A percentile compares a stretch with the other conserved stretches of the same genome.
Evolutionary conservation across 2,888 invertebrate species (phyloP).

Genomic region (Drosophila acutilabella): DNA sequence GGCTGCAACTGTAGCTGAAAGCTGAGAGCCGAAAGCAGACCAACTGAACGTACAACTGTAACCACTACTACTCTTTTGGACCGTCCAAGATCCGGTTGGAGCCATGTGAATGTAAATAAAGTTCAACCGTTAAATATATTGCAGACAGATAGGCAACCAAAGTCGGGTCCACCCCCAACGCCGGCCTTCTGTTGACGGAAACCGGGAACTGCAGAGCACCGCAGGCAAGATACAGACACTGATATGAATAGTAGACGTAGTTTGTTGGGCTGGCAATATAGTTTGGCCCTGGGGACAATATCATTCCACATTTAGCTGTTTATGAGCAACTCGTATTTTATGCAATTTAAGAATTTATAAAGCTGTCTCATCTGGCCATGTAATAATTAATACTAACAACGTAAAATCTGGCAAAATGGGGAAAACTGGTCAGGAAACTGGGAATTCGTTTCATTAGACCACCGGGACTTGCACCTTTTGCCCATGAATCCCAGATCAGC

Average conservation of each 20-base stretch:
- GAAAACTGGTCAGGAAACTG: constrained; percentile 12
- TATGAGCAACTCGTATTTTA: constrained; percentile 29
- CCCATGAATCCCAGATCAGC: constrained; percentile 9
- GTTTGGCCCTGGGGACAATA: constrained; percentile 22
- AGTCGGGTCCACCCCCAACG: not conserved
- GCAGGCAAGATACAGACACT: constrained; percentile 23
- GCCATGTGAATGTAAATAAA: constrained; percentile 74
- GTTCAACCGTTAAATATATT: constrained; percentile 69
- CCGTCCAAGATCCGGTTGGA: constrained; percentile 8
- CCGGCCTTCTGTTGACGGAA: constrained; percentile 32
- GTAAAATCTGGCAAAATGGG: constrained; percentile 34
- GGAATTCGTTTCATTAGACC: constrained; percentile 17
- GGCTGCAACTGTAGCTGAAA: constrained; percentile 56
- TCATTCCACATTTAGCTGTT: constrained; percentile 14
- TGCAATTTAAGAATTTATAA: constrained; percentile 62
- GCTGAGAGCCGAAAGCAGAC: constrained; percentile 23
- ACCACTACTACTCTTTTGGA: constrained; percentile 22
- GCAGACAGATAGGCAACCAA: constrained; percentile 60
- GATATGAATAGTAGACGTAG: constrained; percentile 3
- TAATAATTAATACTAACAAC: constrained; percentile 74
- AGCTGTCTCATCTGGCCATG: constrained; percentile 14
- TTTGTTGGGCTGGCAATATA: not conserved
- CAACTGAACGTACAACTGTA: not conserved
- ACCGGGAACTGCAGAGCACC: constrained; percentile 30
- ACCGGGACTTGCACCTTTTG: constrained; percentile 28